A percentile compares a stretch with the other conserved stretches of the same genome.
Conservation (phyloP, 2,113 vertebrate species). For the Pituophis catenifer region DNA sequence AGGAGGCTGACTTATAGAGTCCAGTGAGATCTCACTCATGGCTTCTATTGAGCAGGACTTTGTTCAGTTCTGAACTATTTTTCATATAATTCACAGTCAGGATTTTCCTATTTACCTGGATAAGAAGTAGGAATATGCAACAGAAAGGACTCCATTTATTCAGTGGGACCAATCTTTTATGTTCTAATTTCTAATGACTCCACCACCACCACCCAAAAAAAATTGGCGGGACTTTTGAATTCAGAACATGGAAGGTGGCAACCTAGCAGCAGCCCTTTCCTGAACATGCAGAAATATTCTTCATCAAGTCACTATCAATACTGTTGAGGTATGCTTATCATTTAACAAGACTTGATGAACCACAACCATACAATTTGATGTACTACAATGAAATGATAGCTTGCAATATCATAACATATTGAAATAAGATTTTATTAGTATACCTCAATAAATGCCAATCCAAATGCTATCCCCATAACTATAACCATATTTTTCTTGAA, state of each 20-base stretch:
- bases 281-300: not conserved
- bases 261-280: not conserved
- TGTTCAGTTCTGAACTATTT: not conserved
- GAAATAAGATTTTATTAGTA: not conserved
- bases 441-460: constrained; percentile 75
- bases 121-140: not conserved
- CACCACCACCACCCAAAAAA: no score
- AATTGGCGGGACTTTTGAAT: not conserved
- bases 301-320: not conserved
- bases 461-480: constrained; percentile 71
- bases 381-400: not conserved
- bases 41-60: not conserved
- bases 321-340: not conserved
- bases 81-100: not conserved
- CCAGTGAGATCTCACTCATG: not conserved
- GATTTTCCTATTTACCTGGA: not conserved
- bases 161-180: not conserved
- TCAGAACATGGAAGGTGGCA: not conserved
- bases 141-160: not conserved
- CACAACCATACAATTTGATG: not conserved
- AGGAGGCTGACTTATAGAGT: not conserved
- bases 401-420: not conserved
- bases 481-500: constrained; percentile 40
- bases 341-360: not conserved
- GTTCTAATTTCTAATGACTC: not conserved